These are phyloP conservation scores for Conopomorpha cramerella DNA, from an alignment of 1,140 invertebrate genomes.

Conservation along the genomic window DNA sequence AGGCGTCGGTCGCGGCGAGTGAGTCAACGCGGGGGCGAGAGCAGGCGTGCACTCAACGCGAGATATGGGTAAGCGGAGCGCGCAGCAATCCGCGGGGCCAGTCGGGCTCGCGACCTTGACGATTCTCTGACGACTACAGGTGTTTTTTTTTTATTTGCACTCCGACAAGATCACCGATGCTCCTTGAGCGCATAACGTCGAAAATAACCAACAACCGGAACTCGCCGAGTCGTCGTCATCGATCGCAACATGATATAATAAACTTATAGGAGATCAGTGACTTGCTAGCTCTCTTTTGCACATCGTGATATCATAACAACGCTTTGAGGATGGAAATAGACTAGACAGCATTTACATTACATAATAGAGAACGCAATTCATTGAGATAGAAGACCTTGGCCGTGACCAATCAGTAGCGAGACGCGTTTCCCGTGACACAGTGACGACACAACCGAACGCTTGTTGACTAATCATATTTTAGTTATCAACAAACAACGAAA, in stretches of 20 bases:
- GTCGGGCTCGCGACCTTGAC: slow-evolving; percentile 51
- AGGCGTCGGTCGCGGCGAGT: slow-evolving; percentile 15
- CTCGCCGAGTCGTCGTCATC: no score
- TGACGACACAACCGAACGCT: no score
- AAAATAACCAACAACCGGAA: no score
- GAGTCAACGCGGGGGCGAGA: slow-evolving; percentile 39
- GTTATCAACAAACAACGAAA: no score
- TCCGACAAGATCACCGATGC: slow-evolving; percentile 28
- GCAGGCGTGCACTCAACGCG: slow-evolving; percentile 42
- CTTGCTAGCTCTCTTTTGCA: no score
- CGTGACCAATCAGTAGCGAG: slow-evolving; percentile 34
- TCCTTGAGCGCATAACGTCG: no score
- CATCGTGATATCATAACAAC: no score
- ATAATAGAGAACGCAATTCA: slow-evolving; percentile 29
- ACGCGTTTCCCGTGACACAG: slow-evolving; percentile 32
- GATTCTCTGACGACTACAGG: slow-evolving; percentile 51
- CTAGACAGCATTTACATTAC: no score
- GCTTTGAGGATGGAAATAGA: neutral
- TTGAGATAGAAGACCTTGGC: slow-evolving; percentile 37
- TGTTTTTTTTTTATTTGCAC: slow-evolving; percentile 49
- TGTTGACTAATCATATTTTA: no score
- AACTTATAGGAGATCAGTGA: no score
- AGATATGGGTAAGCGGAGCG: slow-evolving; percentile 56
- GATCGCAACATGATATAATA: slow-evolving; percentile 5
- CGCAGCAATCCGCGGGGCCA: slow-evolving; percentile 30